These are phyloP conservation scores for Malthinus seriepunctatus DNA, from an alignment of 2,888 invertebrate genomes.

Conservation along the genomic window DNA sequence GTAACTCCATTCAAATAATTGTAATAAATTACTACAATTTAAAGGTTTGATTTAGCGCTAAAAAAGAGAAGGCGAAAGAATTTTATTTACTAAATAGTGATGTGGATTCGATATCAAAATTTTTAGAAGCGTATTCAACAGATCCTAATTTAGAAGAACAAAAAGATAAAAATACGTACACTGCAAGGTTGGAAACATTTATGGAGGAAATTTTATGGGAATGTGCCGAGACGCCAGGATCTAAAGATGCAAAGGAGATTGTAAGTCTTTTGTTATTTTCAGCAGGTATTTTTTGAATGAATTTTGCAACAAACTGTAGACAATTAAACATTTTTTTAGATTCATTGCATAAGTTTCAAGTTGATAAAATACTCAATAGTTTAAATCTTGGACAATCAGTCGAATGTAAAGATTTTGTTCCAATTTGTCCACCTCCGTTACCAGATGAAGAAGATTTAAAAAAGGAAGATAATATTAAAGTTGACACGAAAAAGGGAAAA, in stretches of 20 bases:
- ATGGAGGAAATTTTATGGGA: constrained; percentile 22
- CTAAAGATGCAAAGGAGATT: constrained; percentile 12
- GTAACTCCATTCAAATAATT: constrained; percentile 17
- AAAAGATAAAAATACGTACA: constrained; percentile 8
- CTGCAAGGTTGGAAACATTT: constrained; percentile 6
- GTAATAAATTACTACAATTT: neutral
- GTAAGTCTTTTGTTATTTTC: constrained; percentile 14
- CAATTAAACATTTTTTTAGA: constrained; percentile 21
- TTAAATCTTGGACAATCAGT: neutral
- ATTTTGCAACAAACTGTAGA: neutral
- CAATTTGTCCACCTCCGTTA: constrained; percentile 25
- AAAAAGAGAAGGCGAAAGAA: constrained; percentile 29
- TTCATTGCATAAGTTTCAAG: constrained; percentile 21
- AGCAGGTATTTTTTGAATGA: constrained; percentile 6
- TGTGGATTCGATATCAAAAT: constrained; percentile 17
- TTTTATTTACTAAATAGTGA: constrained; percentile 32
- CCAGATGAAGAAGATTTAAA: constrained; percentile 21
- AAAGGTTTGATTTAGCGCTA: constrained; percentile 25
- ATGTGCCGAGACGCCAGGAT: constrained; percentile 23
- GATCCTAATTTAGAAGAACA: constrained; percentile 27
- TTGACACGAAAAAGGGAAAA: constrained; percentile 9
- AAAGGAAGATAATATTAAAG: constrained; percentile 8
- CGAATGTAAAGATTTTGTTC: constrained; percentile 28
- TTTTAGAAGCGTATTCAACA: constrained; percentile 25
- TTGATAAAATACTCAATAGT: constrained; percentile 29